Base-by-base conservation (phyloP, 2,797 vertebrate genomes). In the Neoniphon sammara region DNA sequence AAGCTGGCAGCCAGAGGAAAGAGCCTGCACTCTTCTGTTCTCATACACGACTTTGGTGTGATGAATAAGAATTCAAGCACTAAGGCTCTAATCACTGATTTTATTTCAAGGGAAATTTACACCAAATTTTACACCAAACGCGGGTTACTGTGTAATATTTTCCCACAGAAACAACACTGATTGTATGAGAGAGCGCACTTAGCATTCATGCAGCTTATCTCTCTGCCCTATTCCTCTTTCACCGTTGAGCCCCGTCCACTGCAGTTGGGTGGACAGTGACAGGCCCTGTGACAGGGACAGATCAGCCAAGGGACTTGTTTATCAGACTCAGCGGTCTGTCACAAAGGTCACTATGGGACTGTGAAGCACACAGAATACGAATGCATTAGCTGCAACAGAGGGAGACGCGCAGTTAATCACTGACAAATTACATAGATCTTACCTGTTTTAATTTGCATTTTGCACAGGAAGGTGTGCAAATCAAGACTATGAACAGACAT, bases 241-340 rank as follows among this genome's bases (percentile, higher is more conserved):
- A 62, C 75, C 59, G 72, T 12, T 55, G 62, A 65, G 66, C 54
- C 80, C 39, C 21, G 52, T 83, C 83, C 59, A 15, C 23, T 30
- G 23, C 30, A 17, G 5, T 14, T 44, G 75, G 73, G 11, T 4
- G 23, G 73, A 78, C 75, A 65, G 42, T 75, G 84, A 82, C 79
- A 73, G 21, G 27, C 31, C 53, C 75, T 58, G 67, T 75, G 81
- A 81, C 74, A 53, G 60, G 9, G 47, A 75, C 42, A 49, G 78
- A 54, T 75, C 81, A 78, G 66, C 53, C 65, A 25, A 36, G 63
- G 68, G 81, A 56, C 73, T 34, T 78, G 85, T 77, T 87, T 75
- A 60, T 88, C 72, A 73, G 77, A 84, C 85, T 83, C 83, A 79
- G 78, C 86, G 86, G 80, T 79, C 90, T 46, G 76, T 86, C 88